These are phyloP conservation scores for Lepilemur ruficaudatus DNA, from an alignment of 2,797 vertebrate species.

Conservation along the genomic window DNA sequence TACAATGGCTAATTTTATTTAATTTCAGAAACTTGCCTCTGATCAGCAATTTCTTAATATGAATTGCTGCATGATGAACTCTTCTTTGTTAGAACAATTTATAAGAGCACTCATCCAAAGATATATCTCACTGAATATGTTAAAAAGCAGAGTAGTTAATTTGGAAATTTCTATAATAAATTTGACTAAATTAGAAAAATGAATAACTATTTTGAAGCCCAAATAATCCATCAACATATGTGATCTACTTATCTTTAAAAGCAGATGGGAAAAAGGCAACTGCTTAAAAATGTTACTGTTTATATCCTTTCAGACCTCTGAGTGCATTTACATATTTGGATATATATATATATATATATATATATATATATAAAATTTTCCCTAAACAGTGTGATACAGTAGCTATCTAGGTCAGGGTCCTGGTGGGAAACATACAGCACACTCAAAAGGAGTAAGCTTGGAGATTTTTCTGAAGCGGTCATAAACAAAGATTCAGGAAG, in stretches of 20 bases:
- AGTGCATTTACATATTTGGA: neutral
- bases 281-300: neutral
- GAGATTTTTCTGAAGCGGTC: neutral
- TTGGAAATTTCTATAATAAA: constrained; percentile 53
- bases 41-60: neutral
- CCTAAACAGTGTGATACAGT: neutral
- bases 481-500: neutral
- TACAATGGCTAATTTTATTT: constrained; percentile 32
- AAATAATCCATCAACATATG: constrained; percentile 34
- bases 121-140: constrained; percentile 14
- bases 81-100: constrained; percentile 38
- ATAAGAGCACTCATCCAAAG: constrained; percentile 23
- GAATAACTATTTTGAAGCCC: constrained; percentile 68
- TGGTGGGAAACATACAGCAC: neutral
- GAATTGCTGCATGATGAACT: neutral
- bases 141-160: constrained; percentile 62
- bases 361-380: neutral
- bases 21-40: constrained; percentile 1
- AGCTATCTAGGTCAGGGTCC: neutral
- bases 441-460: neutral
- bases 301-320: neutral
- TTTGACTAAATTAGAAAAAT: constrained; percentile 66
- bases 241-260: constrained; percentile 57
- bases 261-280: neutral
- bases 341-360: neutral